phyloP scores from a whole-genome alignment of 2,113 vertebrate species.

The Thamnaconus septentrionalis region DNA sequence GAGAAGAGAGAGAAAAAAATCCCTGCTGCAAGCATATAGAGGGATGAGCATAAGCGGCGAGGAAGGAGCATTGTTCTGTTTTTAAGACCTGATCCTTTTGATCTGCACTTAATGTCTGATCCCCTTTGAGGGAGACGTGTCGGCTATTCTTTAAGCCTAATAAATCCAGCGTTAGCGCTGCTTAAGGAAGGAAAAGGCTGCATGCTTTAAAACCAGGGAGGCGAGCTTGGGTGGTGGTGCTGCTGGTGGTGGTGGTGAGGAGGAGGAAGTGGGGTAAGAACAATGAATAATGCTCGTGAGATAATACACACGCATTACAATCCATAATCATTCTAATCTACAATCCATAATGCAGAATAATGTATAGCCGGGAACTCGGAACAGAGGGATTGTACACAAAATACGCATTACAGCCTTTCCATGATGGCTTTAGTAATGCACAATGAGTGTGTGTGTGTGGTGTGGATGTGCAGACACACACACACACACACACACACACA shows the following conservation, averaged over 20 bases:
- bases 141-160: conserved; percentile 71
- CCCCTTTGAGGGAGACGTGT: conserved; percentile 71
- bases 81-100: conserved; percentile 73
- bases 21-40: conserved; percentile 38
- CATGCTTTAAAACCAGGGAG: conserved; percentile 50
- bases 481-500: conserved; percentile 1
- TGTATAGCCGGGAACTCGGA: conserved; percentile 19
- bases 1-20: conserved; percentile 5
- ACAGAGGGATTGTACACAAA: not conserved
- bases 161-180: conserved; percentile 71
- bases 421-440: not conserved
- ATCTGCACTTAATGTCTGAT: conserved; percentile 76
- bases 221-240: too few species aligned
- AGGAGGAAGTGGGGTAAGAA: conserved; percentile 50
- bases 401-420: not conserved
- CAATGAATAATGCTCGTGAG: conserved; percentile 62
- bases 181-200: conserved; percentile 62
- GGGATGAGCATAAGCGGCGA: conserved; percentile 53
- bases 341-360: conserved; percentile 36
- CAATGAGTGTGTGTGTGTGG: not conserved
- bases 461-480: not conserved
- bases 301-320: conserved; percentile 61
- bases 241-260: not conserved
- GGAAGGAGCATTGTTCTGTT: conserved; percentile 56
- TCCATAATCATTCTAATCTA: conserved; percentile 58